A percentile compares a stretch with the other conserved stretches of the same genome.
Evolutionary conservation across 2,888 invertebrate genomes (phyloP).

Genomic region (Andrena haemorrhoa): DNA sequence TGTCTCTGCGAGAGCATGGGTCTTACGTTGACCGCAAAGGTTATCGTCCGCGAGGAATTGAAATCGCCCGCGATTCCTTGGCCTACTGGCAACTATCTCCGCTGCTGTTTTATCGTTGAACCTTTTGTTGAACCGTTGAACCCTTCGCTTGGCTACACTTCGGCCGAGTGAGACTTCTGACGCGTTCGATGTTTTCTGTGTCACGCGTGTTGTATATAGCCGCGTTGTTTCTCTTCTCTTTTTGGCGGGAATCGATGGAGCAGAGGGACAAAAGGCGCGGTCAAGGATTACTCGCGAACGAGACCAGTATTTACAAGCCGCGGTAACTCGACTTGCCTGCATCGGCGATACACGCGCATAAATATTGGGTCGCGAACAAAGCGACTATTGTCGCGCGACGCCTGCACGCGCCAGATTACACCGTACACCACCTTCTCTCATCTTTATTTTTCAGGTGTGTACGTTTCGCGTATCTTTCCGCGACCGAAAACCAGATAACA

Average conservation of each 20-base stretch:
- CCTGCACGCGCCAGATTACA: slow-evolving; percentile 29
- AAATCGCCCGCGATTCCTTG: not conserved
- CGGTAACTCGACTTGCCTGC: slow-evolving; percentile 39
- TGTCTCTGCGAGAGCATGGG: not conserved
- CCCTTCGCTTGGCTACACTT: no score
- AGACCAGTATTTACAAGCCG: slow-evolving; percentile 50
- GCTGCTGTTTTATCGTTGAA: not conserved
- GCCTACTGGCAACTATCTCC: not conserved
- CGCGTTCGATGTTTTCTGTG: not conserved
- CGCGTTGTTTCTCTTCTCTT: not conserved
- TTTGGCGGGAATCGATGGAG: not conserved
- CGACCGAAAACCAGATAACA: not conserved
- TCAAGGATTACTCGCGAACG: slow-evolving; percentile 60
- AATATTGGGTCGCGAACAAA: slow-evolving; percentile 61
- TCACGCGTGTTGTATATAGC: not conserved
- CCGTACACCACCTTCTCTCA: slow-evolving; percentile 8
- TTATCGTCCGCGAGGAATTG: slow-evolving; percentile 26
- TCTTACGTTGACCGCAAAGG: not conserved
- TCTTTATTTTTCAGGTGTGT: slow-evolving; percentile 19
- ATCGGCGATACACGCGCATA: slow-evolving; percentile 31
- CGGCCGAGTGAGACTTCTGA: not conserved
- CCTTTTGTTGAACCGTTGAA: not conserved
- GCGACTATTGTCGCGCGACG: slow-evolving; percentile 62
- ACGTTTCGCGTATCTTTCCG: not conserved
- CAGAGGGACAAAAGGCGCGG: slow-evolving; percentile 30